These are phyloP conservation scores for Sabellastarte sp. DNA, from an alignment of 2,888 invertebrate species.

Conservation along the genomic window DNA sequence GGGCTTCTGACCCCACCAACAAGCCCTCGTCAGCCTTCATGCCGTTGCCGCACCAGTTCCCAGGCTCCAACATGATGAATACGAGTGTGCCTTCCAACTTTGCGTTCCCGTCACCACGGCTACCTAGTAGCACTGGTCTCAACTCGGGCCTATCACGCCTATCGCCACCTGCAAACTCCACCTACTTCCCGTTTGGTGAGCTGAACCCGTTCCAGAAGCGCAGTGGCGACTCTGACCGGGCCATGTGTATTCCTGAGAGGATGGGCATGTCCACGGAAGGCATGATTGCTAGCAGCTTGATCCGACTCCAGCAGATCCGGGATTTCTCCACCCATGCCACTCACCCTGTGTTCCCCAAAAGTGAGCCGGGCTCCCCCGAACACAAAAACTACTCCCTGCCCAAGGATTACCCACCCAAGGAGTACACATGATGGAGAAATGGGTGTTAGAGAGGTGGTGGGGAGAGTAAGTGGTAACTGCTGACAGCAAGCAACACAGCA, in stretches of 20 bases:
- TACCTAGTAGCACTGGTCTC: constrained; percentile 28
- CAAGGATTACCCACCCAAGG: neutral
- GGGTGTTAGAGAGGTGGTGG: no score
- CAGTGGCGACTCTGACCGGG: constrained; percentile 45
- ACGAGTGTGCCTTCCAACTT: constrained; percentile 14
- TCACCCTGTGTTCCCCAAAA: constrained; percentile 22
- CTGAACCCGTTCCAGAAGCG: constrained; percentile 78
- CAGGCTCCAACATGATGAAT: constrained; percentile 28
- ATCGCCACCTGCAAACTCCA: constrained; percentile 46
- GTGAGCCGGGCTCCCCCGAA: constrained; percentile 25
- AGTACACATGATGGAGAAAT: no score
- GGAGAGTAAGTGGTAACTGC: no score
- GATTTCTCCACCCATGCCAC: constrained; percentile 64
- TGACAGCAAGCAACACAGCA: no score
- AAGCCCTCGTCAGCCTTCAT: constrained; percentile 74
- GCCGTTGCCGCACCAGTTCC: constrained; percentile 70
- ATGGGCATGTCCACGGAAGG: constrained; percentile 37
- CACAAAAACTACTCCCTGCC: constrained; percentile 11
- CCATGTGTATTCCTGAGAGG: no score
- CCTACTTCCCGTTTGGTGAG: constrained; percentile 75
- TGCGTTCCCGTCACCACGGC: constrained; percentile 13
- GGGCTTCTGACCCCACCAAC: neutral
- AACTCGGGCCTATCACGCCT: constrained; percentile 53
- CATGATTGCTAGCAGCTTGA: constrained; percentile 47
- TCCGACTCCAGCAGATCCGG: constrained; percentile 86